phyloP scores from a whole-genome alignment of 35 echinoderm and acorn worm genomes.

The Apostichopus californicus region DNA sequence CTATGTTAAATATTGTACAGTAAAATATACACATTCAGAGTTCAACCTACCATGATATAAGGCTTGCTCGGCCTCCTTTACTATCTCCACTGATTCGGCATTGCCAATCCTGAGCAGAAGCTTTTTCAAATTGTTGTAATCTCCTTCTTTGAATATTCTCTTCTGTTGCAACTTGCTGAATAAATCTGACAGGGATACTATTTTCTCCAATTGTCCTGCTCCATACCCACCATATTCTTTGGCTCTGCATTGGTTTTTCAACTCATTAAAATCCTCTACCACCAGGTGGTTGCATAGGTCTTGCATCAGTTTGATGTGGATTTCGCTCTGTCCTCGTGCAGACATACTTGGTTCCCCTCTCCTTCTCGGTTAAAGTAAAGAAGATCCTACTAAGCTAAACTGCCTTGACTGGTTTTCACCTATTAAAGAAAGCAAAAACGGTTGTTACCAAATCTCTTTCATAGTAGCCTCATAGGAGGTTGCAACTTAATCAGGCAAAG shows the following conservation, averaged over 20 bases:
- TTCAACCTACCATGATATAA: not conserved
- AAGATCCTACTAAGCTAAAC: not conserved
- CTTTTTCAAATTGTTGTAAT: not conserved
- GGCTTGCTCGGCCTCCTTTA: not conserved
- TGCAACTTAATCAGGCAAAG: no score
- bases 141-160: slow-evolving; percentile 29
- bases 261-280: not conserved
- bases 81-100: not conserved
- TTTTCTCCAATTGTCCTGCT: slow-evolving; percentile 45
- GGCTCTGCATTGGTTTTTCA: not conserved
- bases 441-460: not conserved
- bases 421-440: not conserved
- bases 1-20: no score
- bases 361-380: not conserved
- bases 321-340: not conserved
- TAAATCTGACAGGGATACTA: not conserved
- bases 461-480: no score
- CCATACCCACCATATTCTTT: slow-evolving; percentile 5
- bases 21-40: not conserved
- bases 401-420: not conserved
- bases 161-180: slow-evolving; percentile 19
- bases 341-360: not conserved
- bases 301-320: not conserved
- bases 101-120: not conserved
- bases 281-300: not conserved